Evolutionary conservation across 1,140 invertebrate species (phyloP), one percentile per base, ranked within the genome.

Genomic region (Platyscapa corneri): DNA sequence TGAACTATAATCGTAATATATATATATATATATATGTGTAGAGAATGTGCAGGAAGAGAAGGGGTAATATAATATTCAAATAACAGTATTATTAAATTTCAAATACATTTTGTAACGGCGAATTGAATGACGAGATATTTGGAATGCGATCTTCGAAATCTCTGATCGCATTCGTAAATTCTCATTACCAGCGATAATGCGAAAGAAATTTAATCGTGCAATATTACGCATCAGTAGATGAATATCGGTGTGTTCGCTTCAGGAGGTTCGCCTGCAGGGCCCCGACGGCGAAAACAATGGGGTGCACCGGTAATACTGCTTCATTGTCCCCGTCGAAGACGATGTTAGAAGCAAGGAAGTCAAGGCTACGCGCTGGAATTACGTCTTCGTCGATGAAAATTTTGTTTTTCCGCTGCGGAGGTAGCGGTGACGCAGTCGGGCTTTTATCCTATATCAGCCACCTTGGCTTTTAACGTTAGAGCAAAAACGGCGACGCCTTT

Each of bases 371-470:
- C 34, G 65, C 74, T 37, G 18, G 74, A 81, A 81, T 53, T 76
- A 79, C 39, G 39, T 84, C 80, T 84, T 53, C 87, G 86, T 88
- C 86, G 88, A 89, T 88, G 87, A 86, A 88, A 88, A 90, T 90
- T 90, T 88, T 84, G 85, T 87, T 89, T 88, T 89, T 89, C 81
- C 88, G 82, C 84, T 79, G 84, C 53, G 56, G 56, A 27, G 56
- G 23, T 20, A 53, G 49, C 6, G 30, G n/a, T 70, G 67, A 72
- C 34, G 67, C 3, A 72, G 67, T 27, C 34, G 84, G 87, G 87
- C 86, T 87, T 83, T 88, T 89, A 87, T 87, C 87, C 77, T 27
- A 56, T 3, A 39, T 64, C 84, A 30, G 86, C 77, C 81, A 42
- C 81, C 80, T 32, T 82, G 30, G 53, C 81, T 83, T 83, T 83